Evolutionary conservation across 2,888 invertebrate species (phyloP).

Genomic region (Lepidochrysops patricia): DNA sequence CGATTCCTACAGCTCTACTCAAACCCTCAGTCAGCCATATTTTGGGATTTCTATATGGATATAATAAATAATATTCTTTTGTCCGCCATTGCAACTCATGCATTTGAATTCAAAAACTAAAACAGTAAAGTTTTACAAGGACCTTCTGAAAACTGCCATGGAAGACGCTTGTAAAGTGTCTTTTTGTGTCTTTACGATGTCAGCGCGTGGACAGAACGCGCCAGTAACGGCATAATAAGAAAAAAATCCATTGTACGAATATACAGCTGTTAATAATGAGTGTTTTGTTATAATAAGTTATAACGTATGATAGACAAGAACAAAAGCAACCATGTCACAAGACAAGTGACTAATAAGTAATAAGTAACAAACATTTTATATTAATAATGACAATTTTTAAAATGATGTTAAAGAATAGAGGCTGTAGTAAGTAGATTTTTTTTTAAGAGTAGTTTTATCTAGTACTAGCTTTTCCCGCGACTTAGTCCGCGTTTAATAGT

Average conservation of each 20-base stretch:
- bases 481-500: too few relatives aligned
- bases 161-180: constrained; percentile 56
- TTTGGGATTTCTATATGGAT: too few relatives aligned
- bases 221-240: constrained; percentile 28
- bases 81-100: background rate
- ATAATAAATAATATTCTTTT: background rate
- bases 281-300: constrained; percentile 13
- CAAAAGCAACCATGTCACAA: background rate
- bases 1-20: too few relatives aligned
- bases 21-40: too few relatives aligned
- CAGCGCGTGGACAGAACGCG: constrained; percentile 60
- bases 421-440: too few relatives aligned
- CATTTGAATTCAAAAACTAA: background rate
- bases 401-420: too few relatives aligned
- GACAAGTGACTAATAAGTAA: too few relatives aligned
- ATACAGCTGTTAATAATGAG: constrained; percentile 4
- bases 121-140: constrained; percentile 32
- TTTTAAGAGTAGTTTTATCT: too few relatives aligned
- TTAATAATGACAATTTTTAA: background rate
- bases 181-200: constrained; percentile 48
- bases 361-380: background rate
- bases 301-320: background rate
- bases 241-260: constrained; percentile 2
- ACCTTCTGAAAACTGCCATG: constrained; percentile 29
- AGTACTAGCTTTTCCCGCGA: too few relatives aligned